A percentile compares a stretch with the other conserved stretches of the same genome.
phyloP scores from a whole-genome alignment of 2,888 invertebrate species.

The Thymelicus lineola region DNA sequence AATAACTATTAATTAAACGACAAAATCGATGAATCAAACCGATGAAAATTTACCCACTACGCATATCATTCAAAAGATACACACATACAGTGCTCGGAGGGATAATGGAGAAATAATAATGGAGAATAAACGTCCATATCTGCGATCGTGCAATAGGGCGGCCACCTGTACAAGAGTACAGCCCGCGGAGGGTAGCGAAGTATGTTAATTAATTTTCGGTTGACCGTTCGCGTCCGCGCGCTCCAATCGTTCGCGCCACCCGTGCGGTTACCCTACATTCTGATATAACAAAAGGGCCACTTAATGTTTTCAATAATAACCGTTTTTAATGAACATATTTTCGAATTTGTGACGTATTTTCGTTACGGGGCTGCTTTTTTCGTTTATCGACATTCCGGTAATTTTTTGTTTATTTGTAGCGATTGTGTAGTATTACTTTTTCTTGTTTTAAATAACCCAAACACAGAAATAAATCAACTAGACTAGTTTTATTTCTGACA shows the following conservation, averaged over 20 bases:
- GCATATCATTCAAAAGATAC: background rate
- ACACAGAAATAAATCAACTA: background rate
- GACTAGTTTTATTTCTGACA: background rate
- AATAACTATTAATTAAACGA: too few relatives aligned
- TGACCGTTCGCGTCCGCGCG: constrained; percentile 74
- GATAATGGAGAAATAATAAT: constrained; percentile 51
- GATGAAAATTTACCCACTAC: background rate
- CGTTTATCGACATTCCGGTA: background rate
- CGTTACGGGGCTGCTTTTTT: background rate
- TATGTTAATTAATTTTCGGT: constrained; percentile 85
- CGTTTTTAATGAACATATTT: constrained; percentile 37
- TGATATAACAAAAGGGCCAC: constrained; percentile 65
- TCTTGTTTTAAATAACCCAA: background rate
- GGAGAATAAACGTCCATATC: constrained; percentile 44
- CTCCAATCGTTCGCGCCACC: constrained; percentile 68
- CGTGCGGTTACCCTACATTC: constrained; percentile 78
- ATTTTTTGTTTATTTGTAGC: background rate
- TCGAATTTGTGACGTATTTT: constrained; percentile 31
- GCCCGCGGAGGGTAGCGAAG: constrained; percentile 73
- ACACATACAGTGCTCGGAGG: constrained; percentile 40
- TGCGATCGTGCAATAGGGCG: constrained; percentile 49
- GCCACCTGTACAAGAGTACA: constrained; percentile 64
- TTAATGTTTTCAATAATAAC: constrained; percentile 49
- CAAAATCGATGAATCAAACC: too few relatives aligned
- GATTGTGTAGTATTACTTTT: background rate